Evolutionary conservation across 2,797 vertebrate species (phyloP), one percentile per base, ranked within the genome.

Genomic region (Scomberomorus guttatus): DNA sequence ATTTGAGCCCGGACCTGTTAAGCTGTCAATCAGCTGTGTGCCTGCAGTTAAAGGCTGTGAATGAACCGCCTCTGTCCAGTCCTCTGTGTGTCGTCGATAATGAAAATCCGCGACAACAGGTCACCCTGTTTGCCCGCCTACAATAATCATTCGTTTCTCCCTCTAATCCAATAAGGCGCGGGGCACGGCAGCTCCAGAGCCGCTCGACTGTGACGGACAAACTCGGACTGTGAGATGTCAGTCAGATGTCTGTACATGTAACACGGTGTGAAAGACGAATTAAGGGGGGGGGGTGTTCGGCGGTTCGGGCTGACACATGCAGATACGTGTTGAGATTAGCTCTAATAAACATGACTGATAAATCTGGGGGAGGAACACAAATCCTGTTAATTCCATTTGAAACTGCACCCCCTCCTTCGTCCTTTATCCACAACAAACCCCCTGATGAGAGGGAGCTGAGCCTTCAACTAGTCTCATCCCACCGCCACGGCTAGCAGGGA

Each of bases 161-260:
- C 69, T 79, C 82, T 92, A 93, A 95, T 93, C 90, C 85, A 87
- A 94, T 93, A 70, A 94, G 80, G 52, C 86, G 18, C 7, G 0
- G 55, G 81, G 72, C 82, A 22, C 34, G 32, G 76, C 86, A 57
- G n/a, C 81, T 71, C 2, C 44, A 6, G 10, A 17, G 46, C 58
- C 50, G 24, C 84, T 82, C 39, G 4, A 24, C 73, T 75, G 75
- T 81, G 89, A 87, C 58, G 29, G 89, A 73, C 82, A 22, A 52
- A 62, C 83, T 25, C 2, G 52, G 75, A 72, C 83, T 14, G 81
- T 10, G 72, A 87, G 70, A 52, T 56, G 83, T 83, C 86, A 66
- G 83, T 89, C 72, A 72, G 77, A 77, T 8, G 72, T 83, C 72
- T 58, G 78, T 4, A 22, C 32, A 1, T 39, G 72, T 81, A 86